Conservation (phyloP, 2,888 invertebrate species). For the Leptinotarsa rubiginosa region DNA sequence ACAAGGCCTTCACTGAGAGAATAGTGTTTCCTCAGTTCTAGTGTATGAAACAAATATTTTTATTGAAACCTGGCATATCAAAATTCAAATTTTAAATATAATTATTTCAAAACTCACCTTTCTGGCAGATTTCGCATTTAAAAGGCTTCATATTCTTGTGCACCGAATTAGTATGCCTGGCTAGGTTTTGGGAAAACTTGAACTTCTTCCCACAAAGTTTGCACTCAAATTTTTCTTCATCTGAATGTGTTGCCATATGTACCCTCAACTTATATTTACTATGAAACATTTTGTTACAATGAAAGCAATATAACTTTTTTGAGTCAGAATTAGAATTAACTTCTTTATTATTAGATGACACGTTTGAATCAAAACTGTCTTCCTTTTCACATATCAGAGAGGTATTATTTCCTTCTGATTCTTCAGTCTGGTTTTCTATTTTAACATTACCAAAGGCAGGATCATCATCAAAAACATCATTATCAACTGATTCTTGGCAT, state of each 20-base stretch:
- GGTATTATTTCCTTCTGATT: not conserved
- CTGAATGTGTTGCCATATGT: slow-evolving; percentile 38
- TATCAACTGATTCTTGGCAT: not conserved
- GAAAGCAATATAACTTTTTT: slow-evolving; percentile 33
- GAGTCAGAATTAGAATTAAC: slow-evolving; percentile 29
- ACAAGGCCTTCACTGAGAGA: too few relatives aligned
- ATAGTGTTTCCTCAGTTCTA: too few relatives aligned
- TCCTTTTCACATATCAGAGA: not conserved
- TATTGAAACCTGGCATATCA: too few relatives aligned
- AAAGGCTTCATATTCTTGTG: slow-evolving; percentile 51
- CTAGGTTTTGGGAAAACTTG: slow-evolving; percentile 41
- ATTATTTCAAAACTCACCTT: slow-evolving; percentile 42
- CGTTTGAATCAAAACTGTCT: slow-evolving; percentile 4
- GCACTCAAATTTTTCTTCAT: slow-evolving; percentile 39
- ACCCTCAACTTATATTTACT: slow-evolving; percentile 36
- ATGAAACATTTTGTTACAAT: slow-evolving; percentile 37
- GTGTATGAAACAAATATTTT: too few relatives aligned
- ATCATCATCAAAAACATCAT: not conserved
- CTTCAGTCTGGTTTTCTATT: not conserved
- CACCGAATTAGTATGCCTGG: slow-evolving; percentile 40
- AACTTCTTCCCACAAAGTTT: slow-evolving; percentile 44
- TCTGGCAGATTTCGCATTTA: slow-evolving; percentile 52
- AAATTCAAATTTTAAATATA: too few relatives aligned
- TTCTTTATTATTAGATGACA: slow-evolving; percentile 28
- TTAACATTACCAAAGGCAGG: not conserved